phyloP scores from a whole-genome alignment of 64 coral and sea anemone species.

The Trachythela sp. region DNA sequence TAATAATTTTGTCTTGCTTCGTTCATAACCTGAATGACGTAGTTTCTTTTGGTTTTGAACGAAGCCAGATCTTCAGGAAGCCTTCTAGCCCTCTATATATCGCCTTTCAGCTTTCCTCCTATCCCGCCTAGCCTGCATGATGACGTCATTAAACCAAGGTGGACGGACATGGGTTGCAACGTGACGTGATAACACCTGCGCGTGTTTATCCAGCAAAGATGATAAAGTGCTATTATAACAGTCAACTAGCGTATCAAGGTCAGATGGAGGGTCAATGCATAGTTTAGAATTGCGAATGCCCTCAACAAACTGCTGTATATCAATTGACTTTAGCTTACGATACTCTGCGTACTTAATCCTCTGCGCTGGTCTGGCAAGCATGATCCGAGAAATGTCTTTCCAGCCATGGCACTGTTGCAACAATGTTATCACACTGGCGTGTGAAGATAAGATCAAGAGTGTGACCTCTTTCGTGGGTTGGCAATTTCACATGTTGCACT shows the following conservation, averaged over 20 bases:
- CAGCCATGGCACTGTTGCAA: too few relatives aligned
- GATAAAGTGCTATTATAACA: conserved; percentile 50
- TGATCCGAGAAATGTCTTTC: conserved; percentile 30
- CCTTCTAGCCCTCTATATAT: conserved; percentile 34
- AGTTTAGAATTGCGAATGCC: too few relatives aligned
- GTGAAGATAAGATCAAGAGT: conserved; percentile 9
- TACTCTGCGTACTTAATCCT: too few relatives aligned
- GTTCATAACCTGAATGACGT: too few relatives aligned
- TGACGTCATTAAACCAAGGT: conserved; percentile 38
- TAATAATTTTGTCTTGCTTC: conserved; percentile 36
- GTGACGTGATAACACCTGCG: conserved; percentile 27
- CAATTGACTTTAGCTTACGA: conserved; percentile 22
- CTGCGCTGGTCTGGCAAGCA: neutral
- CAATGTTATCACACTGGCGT: neutral
- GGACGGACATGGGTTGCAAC: neutral
- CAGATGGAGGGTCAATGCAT: neutral
- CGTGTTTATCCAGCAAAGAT: too few relatives aligned
- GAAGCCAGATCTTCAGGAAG: conserved; percentile 19
- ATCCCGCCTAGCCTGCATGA: conserved; percentile 38
- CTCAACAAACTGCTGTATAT: too few relatives aligned
- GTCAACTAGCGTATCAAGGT: conserved; percentile 17
- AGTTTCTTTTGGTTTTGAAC: conserved; percentile 46
- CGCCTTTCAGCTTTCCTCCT: conserved; percentile 39
- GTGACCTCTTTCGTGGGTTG: too few relatives aligned
- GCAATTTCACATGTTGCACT: too few relatives aligned